phyloP scores from a whole-genome alignment of 2,113 vertebrate genomes.

The Cinclus cinclus region DNA sequence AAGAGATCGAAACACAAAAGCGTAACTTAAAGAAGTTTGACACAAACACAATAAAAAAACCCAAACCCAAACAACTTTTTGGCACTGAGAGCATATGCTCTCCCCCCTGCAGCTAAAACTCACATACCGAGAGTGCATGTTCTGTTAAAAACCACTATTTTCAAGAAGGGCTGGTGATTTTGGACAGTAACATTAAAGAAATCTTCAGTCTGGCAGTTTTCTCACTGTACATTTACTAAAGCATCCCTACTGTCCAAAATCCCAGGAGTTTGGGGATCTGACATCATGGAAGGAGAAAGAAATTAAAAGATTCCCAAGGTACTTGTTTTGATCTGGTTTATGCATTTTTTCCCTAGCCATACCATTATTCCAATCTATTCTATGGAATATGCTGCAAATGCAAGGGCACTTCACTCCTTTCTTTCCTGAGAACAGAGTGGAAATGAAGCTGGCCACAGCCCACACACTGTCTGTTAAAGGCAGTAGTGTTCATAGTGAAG shows the following conservation, averaged over 20 bases:
- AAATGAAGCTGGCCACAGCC: background rate
- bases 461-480: background rate
- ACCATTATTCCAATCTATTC: background rate
- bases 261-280: conserved; percentile 35
- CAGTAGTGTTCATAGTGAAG: background rate
- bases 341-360: background rate
- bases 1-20: conserved; percentile 35
- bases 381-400: background rate
- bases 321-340: background rate
- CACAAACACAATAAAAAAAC: background rate
- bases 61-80: conserved; percentile 3
- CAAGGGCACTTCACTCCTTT: background rate
- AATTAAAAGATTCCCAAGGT: background rate
- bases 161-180: conserved; percentile 69
- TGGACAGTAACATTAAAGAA: conserved; percentile 72
- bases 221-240: conserved; percentile 63
- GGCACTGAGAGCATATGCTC: conserved; percentile 63
- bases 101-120: conserved; percentile 71
- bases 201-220: conserved; percentile 71
- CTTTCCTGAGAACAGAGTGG: background rate
- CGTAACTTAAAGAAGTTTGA: conserved; percentile 35
- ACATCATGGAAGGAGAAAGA: conserved; percentile 28
- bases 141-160: conserved; percentile 71
- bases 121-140: conserved; percentile 54
- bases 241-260: conserved; percentile 50